Percentiles rank a stretch among this genome's conserved stretches.
Conservation (phyloP, 2,797 vertebrate genomes). For the Oreochromis grahami region DNA sequence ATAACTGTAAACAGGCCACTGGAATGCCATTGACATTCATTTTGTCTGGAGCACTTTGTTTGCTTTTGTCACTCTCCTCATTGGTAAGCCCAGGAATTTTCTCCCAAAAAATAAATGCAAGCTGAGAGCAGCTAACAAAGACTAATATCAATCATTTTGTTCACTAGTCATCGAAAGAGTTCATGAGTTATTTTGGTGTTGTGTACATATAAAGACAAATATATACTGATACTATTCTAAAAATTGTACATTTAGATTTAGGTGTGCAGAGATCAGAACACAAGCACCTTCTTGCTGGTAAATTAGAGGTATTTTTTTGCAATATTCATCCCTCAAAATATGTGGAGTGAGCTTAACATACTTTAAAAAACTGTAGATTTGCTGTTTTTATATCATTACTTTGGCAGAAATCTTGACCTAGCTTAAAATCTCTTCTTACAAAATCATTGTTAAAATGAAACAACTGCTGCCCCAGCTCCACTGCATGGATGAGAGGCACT, state of each 20-base stretch:
- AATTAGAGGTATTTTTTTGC: accelerated
- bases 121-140: accelerated
- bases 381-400: background rate
- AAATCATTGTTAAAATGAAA: background rate
- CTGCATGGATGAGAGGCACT: background rate
- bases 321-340: background rate
- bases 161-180: background rate
- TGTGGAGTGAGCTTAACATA: background rate
- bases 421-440: background rate
- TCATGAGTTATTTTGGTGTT: background rate
- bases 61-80: conserved; percentile 3
- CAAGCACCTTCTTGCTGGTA: background rate
- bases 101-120: background rate
- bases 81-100: background rate
- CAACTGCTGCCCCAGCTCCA: background rate
- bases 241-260: background rate
- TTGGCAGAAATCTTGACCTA: background rate
- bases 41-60: conserved; percentile 49
- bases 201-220: background rate
- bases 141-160: background rate
- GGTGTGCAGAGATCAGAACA: background rate
- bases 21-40: conserved; percentile 70
- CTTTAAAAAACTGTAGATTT: background rate
- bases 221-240: background rate
- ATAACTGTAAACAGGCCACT: conserved; percentile 55